Percentiles rank a stretch among this genome's conserved stretches.
These are phyloP conservation scores for Ispidina lecontei DNA, from an alignment of 2,797 vertebrate genomes.

Conservation along the genomic window DNA sequence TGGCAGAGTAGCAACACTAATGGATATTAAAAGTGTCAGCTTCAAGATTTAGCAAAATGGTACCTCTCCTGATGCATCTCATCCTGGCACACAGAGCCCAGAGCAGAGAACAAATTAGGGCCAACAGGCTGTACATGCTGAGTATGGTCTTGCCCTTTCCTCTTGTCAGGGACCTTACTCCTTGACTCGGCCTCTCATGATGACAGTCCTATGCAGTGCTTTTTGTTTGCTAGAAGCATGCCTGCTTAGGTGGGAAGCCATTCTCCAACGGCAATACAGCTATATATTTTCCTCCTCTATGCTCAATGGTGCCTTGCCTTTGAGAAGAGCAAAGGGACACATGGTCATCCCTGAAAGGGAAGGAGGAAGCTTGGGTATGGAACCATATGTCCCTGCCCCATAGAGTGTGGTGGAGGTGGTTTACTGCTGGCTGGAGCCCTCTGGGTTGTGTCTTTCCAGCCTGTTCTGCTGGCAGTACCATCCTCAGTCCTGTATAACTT, in stretches of 20 bases:
- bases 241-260: neutral
- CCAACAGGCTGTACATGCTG: neutral
- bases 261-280: neutral
- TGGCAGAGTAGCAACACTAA: slow-evolving; percentile 15
- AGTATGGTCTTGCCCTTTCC: neutral
- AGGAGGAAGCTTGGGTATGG: neutral
- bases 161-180: neutral
- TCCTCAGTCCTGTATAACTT: neutral
- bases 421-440: neutral
- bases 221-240: neutral
- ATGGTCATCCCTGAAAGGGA: neutral
- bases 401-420: neutral
- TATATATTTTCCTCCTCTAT: neutral
- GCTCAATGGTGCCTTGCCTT: rapidly evolving
- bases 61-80: slow-evolving; percentile 54
- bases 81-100: slow-evolving; percentile 47
- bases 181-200: neutral
- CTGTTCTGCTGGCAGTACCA: neutral
- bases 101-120: slow-evolving; percentile 27
- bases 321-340: neutral
- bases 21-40: slow-evolving; percentile 54
- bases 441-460: neutral
- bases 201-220: neutral
- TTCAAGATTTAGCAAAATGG: slow-evolving; percentile 54
- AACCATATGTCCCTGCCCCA: neutral